Evolutionary conservation across 1,140 invertebrate species (phyloP), one percentile per base, ranked within the genome.

Genomic region (Solen grandis): DNA sequence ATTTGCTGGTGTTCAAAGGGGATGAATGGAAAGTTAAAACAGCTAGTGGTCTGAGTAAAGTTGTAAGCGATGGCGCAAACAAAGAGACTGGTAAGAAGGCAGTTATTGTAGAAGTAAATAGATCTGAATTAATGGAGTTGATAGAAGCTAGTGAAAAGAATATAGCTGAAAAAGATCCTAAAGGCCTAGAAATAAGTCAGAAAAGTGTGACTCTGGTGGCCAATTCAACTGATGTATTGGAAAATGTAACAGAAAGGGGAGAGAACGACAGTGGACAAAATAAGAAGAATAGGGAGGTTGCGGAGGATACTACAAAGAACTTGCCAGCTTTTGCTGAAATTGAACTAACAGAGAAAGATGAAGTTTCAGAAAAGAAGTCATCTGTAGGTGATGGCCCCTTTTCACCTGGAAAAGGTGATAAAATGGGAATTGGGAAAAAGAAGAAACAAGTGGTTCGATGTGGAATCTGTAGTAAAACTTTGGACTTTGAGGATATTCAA

Each of bases 261-360:
- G 2, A 8, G 27, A 8, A 25, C 2, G 52, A 54, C 27, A 25
- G 52, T 54, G 52, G 27, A 19, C n/a, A 54, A 54, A 19, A 8
- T 1, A 54, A 4, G 19, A 54, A 22, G 27, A 54, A 19, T 54
- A 54, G 27, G 27, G 52, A 54, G 27, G 27, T 19, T 19, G 27
- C 27, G 52, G n/a, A 50, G 13, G n/a, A 50, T 13, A n/a, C 46
- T 14, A 50, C n/a, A n/a, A 50, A 14, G 46, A 50, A n/a, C 13
- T n/a, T 60, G 2, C 59, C 59, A 16, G 59, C 59, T 22, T 60
- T 60, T 60, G 27, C 59, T n/a, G 59, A 60, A 29, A 60, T 60
- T 60, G 59, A 19, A 29, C 27, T 19, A 54, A 22, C 52, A 54
- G 52, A 54, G 52, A 54, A 25, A 22, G 52, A 54, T 22, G n/a